These are phyloP conservation scores for Pardalotus punctatus DNA, from an alignment of 2,113 vertebrate species.

Conservation along the genomic window DNA sequence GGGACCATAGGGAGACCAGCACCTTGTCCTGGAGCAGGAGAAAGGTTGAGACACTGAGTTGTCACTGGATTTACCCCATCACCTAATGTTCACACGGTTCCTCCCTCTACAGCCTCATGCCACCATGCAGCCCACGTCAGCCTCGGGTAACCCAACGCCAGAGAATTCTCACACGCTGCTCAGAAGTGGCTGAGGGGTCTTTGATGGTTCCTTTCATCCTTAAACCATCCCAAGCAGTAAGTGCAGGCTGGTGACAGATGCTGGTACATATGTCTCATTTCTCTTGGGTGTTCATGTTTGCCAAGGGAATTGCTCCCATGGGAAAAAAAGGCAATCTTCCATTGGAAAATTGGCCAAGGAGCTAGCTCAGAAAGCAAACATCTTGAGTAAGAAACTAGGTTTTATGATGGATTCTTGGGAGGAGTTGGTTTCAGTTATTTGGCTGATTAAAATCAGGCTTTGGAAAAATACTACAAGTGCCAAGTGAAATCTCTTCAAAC, in stretches of 20 bases:
- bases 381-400: constrained; percentile 26
- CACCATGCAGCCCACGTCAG: not conserved
- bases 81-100: not conserved
- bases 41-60: not conserved
- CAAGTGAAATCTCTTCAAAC: constrained; percentile 10
- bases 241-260: not conserved
- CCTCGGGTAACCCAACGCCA: fast-evolving
- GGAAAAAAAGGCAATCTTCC: not conserved
- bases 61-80: not conserved
- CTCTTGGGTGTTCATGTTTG: not conserved
- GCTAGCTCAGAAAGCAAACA: constrained; percentile 46
- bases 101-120: not conserved
- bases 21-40: not conserved
- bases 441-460: constrained; percentile 47
- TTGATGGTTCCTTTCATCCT: not conserved
- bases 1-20: not conserved
- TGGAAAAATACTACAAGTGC: constrained; percentile 18
- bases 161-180: not conserved
- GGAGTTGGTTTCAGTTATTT: constrained; percentile 50
- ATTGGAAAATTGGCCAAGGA: constrained; percentile 23
- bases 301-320: not conserved
- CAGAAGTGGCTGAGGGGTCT: not conserved
- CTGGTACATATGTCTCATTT: not conserved
- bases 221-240: not conserved
- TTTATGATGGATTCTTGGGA: constrained; percentile 44